A percentile compares a stretch with the other conserved stretches of the same genome.
Evolutionary conservation across 2,888 invertebrate genomes (phyloP).

Genomic region (Drosophila dives): DNA sequence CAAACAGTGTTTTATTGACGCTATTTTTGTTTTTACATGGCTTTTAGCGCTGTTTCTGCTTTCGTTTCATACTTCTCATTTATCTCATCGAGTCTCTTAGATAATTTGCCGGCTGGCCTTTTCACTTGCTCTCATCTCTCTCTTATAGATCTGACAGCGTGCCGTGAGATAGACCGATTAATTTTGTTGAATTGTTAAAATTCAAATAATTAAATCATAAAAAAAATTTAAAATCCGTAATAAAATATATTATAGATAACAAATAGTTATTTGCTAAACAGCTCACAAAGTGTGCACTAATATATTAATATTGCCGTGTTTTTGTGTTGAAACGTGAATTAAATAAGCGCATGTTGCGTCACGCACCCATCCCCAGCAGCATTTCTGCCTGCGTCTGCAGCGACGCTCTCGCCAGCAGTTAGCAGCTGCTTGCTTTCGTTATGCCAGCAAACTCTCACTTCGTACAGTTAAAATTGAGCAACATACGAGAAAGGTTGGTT

Average conservation of each 20-base stretch:
- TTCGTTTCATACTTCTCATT: conserved; percentile 40
- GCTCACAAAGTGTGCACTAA: background rate
- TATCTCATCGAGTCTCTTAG: conserved; percentile 40
- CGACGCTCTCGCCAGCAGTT: conserved; percentile 27
- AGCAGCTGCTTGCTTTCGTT: conserved; percentile 56
- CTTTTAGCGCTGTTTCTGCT: conserved; percentile 67
- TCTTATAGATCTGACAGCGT: conserved; percentile 46
- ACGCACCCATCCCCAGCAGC: conserved; percentile 37
- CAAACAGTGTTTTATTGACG: conserved; percentile 42
- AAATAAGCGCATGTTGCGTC: conserved; percentile 9
- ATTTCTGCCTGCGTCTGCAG: conserved; percentile 22
- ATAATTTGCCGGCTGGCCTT: conserved; percentile 57
- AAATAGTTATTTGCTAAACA: background rate
- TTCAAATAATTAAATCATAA: background rate
- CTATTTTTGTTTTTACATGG: conserved; percentile 74
- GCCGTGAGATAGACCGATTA: conserved; percentile 18
- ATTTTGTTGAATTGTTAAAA: background rate
- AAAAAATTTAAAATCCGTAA: background rate
- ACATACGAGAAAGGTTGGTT: conserved; percentile 77
- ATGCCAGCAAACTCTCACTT: conserved; percentile 36
- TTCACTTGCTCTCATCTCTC: conserved; percentile 23
- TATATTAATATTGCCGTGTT: background rate
- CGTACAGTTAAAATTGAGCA: conserved; percentile 81
- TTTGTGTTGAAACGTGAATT: conserved; percentile 15
- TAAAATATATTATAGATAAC: background rate